Conservation (phyloP, 2,797 vertebrate species). For the Enteromius mattozi region DNA sequence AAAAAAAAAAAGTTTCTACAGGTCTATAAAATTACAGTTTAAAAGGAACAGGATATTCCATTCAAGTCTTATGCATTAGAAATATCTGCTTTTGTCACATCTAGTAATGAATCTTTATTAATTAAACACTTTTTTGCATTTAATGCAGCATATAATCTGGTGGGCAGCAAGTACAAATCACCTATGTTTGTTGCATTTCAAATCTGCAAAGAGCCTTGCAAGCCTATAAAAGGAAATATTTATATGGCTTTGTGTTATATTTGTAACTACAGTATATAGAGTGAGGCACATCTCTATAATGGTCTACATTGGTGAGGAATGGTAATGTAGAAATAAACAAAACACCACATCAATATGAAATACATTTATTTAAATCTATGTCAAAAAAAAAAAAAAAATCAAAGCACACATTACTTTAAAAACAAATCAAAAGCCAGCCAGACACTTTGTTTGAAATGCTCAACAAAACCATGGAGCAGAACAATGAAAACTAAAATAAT, state of each 20-base stretch:
- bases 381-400: slow-evolving; percentile 16
- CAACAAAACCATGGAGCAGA: slow-evolving; percentile 38
- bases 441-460: slow-evolving; percentile 39
- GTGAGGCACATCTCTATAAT: neutral
- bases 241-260: neutral
- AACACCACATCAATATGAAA: slow-evolving; percentile 52
- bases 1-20: neutral
- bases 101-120: neutral
- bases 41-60: neutral
- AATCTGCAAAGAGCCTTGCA: neutral
- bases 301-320: neutral
- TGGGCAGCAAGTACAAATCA: neutral
- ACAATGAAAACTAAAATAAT: slow-evolving; percentile 36
- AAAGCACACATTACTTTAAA: slow-evolving; percentile 35
- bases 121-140: neutral
- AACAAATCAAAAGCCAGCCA: slow-evolving; percentile 40
- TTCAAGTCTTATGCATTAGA: neutral
- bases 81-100: neutral
- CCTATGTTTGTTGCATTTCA: neutral
- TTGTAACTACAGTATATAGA: neutral
- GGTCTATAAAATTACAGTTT: neutral
- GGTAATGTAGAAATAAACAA: slow-evolving; percentile 26
- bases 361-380: slow-evolving; percentile 59
- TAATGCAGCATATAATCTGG: neutral
- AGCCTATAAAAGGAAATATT: neutral